Evolutionary conservation across 2,113 vertebrate species (phyloP), one percentile per base, ranked within the genome.

Genomic region (Pterocles orientalis): DNA sequence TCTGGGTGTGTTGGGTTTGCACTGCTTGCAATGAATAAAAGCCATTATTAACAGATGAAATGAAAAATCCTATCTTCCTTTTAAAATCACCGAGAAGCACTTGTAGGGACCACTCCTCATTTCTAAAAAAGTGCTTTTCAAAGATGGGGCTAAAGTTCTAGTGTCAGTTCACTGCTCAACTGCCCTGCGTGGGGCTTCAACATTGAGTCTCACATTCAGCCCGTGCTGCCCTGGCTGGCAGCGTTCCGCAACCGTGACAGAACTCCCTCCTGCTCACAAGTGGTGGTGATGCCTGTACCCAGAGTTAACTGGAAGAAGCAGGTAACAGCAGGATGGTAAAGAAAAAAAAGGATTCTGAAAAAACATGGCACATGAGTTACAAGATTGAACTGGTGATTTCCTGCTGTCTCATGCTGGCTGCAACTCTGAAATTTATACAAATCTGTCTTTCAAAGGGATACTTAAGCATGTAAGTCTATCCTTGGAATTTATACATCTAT

Each of bases 131-230:
- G 54, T 0, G 0, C 10, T 93, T 73, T n/a, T n/a, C 48, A 68
- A 54, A 53, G 80, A n/a, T 2, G 1, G 14, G 41, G 41, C 36
- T 16, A 19, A 78, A 73, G n/a, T 54, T 86, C 31, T 58, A 54
- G 24, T 8, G 31, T 10, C 60, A 78, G 43, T 26, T 82, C 15
- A 7, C 41, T 18, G 36, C 50, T 47, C 56, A 62, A 21, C 12
- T 4, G 13, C 28, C 34, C 21, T 21, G n/a, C 1, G 0, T 5
- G 17, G 33, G 51, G 21, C 10, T 56, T 89, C 33, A n/a, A n/a
- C 0, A 0, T 12, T 0, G 2, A 51, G 12, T 29, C 36, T 54
- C 11, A 3, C 11, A 19, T 33, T 58, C 19, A 58, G 60, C 11
- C 58, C 2, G 1, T 45, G 56, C 56, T 50, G 62, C 25, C 23